phyloP scores from a whole-genome alignment of 2,113 vertebrate species.

The Mirounga angustirostris region DNA sequence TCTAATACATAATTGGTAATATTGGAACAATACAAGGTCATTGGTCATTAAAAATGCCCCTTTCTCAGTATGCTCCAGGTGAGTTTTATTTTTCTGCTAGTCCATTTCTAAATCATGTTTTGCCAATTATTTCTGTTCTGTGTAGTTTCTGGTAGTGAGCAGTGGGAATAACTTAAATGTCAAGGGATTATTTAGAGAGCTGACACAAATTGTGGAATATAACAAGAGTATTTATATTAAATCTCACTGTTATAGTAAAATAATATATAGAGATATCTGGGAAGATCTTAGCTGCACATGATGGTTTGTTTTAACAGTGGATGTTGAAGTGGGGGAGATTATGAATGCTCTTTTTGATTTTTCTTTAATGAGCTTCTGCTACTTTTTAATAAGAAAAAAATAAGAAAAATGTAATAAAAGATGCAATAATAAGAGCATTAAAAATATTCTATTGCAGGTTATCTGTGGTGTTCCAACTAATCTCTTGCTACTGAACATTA shows the following conservation, averaged over 20 bases:
- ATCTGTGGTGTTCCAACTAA: background rate
- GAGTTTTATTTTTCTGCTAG: background rate
- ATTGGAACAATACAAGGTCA: background rate
- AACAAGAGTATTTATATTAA: background rate
- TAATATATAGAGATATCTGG: background rate
- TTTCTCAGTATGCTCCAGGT: background rate
- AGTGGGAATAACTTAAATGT: background rate
- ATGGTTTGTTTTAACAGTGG: background rate
- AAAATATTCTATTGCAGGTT: background rate
- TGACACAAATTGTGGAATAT: background rate
- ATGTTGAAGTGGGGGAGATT: background rate
- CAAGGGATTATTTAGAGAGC: background rate
- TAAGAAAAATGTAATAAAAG: constrained; percentile 18
- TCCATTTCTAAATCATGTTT: background rate
- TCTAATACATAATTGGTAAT: background rate
- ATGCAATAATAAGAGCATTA: background rate
- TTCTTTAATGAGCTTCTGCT: constrained; percentile 44
- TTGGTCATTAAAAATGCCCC: background rate
- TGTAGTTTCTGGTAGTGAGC: background rate
- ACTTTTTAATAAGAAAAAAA: constrained; percentile 27
- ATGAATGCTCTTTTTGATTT: background rate
- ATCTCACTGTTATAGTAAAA: background rate
- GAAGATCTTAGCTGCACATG: background rate
- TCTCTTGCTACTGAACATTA: background rate
- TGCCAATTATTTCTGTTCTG: background rate